phyloP scores from a whole-genome alignment of 2,113 vertebrate genomes.

The Antidorcas marsupialis region DNA sequence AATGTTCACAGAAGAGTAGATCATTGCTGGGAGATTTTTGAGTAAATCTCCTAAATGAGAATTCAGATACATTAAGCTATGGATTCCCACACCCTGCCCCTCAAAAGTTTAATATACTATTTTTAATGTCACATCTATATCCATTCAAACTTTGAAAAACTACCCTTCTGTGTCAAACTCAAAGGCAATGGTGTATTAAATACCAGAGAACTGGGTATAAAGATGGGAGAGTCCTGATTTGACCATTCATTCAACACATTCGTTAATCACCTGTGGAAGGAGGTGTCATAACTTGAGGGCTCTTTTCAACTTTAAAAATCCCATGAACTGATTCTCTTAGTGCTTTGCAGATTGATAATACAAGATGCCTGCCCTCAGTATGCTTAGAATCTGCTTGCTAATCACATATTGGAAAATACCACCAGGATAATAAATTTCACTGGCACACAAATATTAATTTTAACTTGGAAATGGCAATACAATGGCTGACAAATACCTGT shows the following conservation, averaged over 20 bases:
- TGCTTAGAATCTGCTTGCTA: background rate
- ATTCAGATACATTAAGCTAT: background rate
- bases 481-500: background rate
- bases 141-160: background rate
- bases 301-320: background rate
- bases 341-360: background rate
- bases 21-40: background rate
- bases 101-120: background rate
- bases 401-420: background rate
- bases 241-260: background rate
- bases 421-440: background rate
- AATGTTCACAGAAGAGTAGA: background rate
- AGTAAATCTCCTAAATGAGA: background rate
- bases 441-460: background rate
- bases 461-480: background rate
- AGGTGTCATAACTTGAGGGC: background rate
- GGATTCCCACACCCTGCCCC: background rate
- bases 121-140: conserved; percentile 18
- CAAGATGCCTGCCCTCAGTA: background rate
- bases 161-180: background rate
- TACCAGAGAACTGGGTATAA: background rate
- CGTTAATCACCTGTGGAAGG: background rate
- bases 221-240: background rate
- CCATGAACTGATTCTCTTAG: background rate
- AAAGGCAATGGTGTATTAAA: background rate